Evolutionary conservation across 2,888 invertebrate genomes (phyloP).

Genomic region (Trichogramma dendrolimi): DNA sequence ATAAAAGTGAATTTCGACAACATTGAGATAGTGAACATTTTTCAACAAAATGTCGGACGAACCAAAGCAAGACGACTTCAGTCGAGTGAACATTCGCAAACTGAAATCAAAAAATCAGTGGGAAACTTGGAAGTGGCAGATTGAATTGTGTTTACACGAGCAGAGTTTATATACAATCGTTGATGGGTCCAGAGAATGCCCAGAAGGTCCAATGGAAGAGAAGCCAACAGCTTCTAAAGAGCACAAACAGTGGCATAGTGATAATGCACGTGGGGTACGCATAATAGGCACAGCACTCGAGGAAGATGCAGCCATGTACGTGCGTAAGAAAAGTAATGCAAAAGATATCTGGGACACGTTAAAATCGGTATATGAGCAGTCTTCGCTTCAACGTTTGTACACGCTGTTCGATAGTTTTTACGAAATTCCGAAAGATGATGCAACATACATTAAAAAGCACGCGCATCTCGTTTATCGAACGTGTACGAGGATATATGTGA

Average conservation of each 20-base stretch:
- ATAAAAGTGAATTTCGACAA: too few relatives aligned
- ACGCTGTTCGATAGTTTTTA: conserved; percentile 31
- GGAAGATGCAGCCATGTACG: too few relatives aligned
- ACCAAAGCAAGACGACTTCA: too few relatives aligned
- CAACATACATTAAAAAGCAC: conserved; percentile 26
- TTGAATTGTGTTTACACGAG: conserved; percentile 32
- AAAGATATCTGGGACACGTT: neutral
- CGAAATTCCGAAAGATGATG: conserved; percentile 21
- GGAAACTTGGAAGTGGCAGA: conserved; percentile 36
- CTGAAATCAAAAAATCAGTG: conserved; percentile 29
- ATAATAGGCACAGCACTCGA: too few relatives aligned
- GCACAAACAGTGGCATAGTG: too few relatives aligned
- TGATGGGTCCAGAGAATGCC: conserved; percentile 20
- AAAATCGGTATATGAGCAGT: conserved; percentile 31
- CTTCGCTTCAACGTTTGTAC: conserved; percentile 31
- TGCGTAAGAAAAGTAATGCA: too few relatives aligned
- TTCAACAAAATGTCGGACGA: too few relatives aligned
- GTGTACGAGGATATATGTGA: conserved; percentile 29
- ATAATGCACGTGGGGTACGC: too few relatives aligned
- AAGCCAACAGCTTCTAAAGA: neutral
- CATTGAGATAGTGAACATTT: too few relatives aligned
- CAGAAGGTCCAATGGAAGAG: conserved; percentile 22
- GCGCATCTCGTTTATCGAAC: conserved; percentile 12
- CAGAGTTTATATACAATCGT: conserved; percentile 31
- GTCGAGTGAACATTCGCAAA: conserved; percentile 21